Conservation (phyloP, 2,888 invertebrate species). For the Norana najaformis region DNA sequence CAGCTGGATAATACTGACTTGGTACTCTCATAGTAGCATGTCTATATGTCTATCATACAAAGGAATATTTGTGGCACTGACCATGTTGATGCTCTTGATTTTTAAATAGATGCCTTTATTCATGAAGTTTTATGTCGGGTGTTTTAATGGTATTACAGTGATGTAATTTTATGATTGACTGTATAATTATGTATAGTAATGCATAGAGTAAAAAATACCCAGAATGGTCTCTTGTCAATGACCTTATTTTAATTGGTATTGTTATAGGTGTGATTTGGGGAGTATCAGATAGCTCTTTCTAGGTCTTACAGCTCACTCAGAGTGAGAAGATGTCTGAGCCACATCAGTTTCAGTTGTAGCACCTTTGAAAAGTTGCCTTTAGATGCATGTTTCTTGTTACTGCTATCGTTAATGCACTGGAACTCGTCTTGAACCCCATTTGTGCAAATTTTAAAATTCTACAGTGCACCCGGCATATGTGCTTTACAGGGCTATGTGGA, state of each 20-base stretch:
- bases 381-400: too few species aligned
- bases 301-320: too few species aligned
- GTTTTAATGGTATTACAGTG: background rate
- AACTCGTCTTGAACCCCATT: too few species aligned
- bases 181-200: background rate
- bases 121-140: background rate
- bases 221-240: background rate
- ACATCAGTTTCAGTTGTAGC: too few species aligned
- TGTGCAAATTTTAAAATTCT: too few species aligned
- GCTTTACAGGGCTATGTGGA: too few species aligned
- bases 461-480: too few species aligned
- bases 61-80: background rate
- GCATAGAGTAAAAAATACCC: background rate
- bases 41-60: background rate
- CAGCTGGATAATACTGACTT: background rate
- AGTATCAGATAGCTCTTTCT: background rate
- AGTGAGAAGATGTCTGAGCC: too few species aligned
- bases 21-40: background rate
- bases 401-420: too few species aligned
- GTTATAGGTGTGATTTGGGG: background rate
- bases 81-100: background rate
- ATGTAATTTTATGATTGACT: conserved; percentile 5
- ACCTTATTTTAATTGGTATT: background rate
- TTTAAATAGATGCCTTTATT: background rate
- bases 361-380: too few species aligned